Conservation (phyloP, 2,113 vertebrate genomes). For the Emydura subglobosa region DNA sequence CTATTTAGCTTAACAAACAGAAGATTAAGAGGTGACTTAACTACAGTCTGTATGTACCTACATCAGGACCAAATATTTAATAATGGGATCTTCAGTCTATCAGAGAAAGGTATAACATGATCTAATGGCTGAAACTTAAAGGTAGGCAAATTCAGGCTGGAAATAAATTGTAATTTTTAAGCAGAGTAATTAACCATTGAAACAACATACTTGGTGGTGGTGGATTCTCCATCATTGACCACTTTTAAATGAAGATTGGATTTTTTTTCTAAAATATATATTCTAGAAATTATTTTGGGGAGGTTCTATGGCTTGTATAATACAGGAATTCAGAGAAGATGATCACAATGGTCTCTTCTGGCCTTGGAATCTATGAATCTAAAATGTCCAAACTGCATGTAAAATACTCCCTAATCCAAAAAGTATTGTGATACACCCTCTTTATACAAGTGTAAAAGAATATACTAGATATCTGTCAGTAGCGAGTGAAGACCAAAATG, state of each 20-base stretch:
- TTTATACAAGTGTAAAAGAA: neutral
- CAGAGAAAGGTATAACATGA: neutral
- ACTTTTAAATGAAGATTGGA: neutral
- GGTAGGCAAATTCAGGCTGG: neutral
- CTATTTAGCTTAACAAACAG: too few species aligned
- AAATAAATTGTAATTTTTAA: neutral
- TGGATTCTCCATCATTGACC: too few species aligned
- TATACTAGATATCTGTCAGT: neutral
- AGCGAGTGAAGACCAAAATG: neutral
- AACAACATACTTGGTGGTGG: neutral
- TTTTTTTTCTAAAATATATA: neutral
- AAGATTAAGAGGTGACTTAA: too few species aligned
- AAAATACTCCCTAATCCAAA: neutral
- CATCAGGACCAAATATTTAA: too few species aligned
- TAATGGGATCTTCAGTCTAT: too few species aligned
- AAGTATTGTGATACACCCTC: accelerated
- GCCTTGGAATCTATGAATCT: neutral
- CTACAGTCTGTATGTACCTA: too few species aligned
- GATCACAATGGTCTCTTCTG: neutral
- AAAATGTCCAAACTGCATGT: neutral
- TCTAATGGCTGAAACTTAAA: neutral
- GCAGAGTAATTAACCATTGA: neutral
- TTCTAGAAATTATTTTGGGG: neutral
- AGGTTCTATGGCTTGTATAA: neutral
- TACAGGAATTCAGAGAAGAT: neutral